Base-by-base conservation (phyloP, 2,797 vertebrate species). In the Macropodus opercularis region DNA sequence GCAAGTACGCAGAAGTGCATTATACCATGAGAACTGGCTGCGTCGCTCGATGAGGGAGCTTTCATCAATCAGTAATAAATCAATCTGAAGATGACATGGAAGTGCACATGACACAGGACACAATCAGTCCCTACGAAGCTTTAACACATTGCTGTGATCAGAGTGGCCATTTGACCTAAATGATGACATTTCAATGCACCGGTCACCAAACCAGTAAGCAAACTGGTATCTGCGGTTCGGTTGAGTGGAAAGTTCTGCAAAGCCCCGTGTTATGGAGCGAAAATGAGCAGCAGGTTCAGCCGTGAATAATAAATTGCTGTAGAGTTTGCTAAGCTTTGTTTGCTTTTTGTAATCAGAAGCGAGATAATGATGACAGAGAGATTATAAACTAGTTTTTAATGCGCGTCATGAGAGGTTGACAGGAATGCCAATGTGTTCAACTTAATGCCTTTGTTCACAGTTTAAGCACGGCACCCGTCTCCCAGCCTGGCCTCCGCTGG, bases 11-110 rank as follows among this genome's bases (percentile, higher is more conserved):
- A 50, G 27, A 32, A 55, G 63, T 55, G n/a, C 39, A 55, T 61
- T 63, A 48, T 22, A 49, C 60, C 74, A 69, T 63, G 72, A 78
- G 63, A 77, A 75, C 60, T 29, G 48, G 71, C 57, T 24, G 38
- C 12, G 36, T 83, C 57, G 64, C 76, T 22, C 51, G 63, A 54
- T 6, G 22, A 54, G 19, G 40, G 44, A 34, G 72, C 38, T 57
- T 89, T 93, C 89, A 94, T 93, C 90, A 93, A 91, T 85, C 74
- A 73, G 66, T 75, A 47, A 70, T 68, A 66, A 78, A 84, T 90
- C 79, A 70, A 85, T 84, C 22, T 2, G 3, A 31, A 57, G 74
- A 83, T 82, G 50, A 68, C 81, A 77, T 64, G 71, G 51, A 55
- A 73, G 47, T 47, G 54, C 40, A 65, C 40, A 36, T 23, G 61